phyloP scores from a whole-genome alignment of 2,113 vertebrate species.

The Pitta sordida region DNA sequence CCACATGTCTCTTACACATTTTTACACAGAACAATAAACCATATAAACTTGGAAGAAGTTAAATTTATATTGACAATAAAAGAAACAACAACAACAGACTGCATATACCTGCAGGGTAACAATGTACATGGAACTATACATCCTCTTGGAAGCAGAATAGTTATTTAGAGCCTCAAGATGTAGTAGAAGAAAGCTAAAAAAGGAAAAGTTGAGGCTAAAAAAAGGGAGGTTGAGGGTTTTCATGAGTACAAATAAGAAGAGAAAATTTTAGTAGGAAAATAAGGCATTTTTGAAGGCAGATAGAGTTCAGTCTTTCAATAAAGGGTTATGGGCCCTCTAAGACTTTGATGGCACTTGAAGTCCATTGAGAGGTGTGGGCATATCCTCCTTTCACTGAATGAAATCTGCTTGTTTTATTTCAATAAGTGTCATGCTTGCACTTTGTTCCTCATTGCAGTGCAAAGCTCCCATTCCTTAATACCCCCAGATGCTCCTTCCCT shows the following conservation, averaged over 20 bases:
- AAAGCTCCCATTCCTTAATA: not conserved
- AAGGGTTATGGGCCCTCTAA: not conserved
- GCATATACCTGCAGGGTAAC: not conserved
- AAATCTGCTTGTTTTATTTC: not conserved
- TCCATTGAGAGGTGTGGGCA: not conserved
- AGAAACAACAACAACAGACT: not conserved
- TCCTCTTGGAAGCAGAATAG: not conserved
- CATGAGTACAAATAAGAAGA: not conserved
- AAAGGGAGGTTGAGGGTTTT: not conserved
- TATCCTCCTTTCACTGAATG: not conserved
- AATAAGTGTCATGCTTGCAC: not conserved
- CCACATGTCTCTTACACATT: not conserved
- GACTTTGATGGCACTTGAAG: not conserved
- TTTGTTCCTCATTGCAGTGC: not conserved
- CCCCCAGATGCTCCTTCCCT: not conserved
- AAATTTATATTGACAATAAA: not conserved
- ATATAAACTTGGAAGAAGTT: not conserved
- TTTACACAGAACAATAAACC: not conserved
- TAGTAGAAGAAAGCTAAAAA: not conserved
- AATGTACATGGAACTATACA: not conserved
- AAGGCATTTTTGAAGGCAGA: not conserved
- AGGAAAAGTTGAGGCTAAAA: not conserved
- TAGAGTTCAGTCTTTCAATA: not conserved
- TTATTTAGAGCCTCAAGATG: not conserved
- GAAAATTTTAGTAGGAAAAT: not conserved